Evolutionary conservation across 1,140 invertebrate species (phyloP).

Genomic region (Cydia pomonella): DNA sequence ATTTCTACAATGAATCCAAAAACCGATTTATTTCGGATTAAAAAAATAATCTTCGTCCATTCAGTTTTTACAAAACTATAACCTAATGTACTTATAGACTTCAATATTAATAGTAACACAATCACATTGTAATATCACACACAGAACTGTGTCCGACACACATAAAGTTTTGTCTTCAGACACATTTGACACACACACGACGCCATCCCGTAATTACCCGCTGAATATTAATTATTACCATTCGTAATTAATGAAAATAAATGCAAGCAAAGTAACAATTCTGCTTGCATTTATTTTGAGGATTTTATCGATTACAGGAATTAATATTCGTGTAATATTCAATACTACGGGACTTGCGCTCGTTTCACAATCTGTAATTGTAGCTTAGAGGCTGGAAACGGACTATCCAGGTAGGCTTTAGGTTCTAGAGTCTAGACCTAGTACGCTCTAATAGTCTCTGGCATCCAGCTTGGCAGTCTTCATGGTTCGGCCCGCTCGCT

Average conservation of each 20-base stretch:
- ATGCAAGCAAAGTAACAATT: conserved; percentile 46
- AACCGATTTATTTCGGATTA: conserved; percentile 39
- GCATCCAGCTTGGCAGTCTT: conserved; percentile 71
- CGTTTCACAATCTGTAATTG: conserved; percentile 32
- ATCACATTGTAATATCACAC: conserved; percentile 79
- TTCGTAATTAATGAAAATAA: conserved; percentile 42
- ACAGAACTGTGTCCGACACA: conserved; percentile 67
- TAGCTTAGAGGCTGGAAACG: conserved; percentile 29
- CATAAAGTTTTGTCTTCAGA: conserved; percentile 61
- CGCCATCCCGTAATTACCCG: conserved; percentile 57
- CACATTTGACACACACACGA: conserved; percentile 60
- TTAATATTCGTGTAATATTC: conserved; percentile 23
- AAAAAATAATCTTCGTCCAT: conserved; percentile 30
- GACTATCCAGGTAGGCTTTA: conserved; percentile 19
- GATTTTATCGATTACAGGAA: background rate
- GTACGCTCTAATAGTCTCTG: conserved; percentile 40
- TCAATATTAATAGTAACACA: conserved; percentile 69
- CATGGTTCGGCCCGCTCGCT: conserved; percentile 58
- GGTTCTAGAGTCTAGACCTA: conserved; percentile 24
- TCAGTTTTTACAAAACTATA: conserved; percentile 44
- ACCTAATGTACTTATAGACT: conserved; percentile 69
- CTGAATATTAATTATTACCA: conserved; percentile 46
- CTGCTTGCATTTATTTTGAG: conserved; percentile 48
- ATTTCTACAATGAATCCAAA: conserved; percentile 59
- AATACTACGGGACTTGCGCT: conserved; percentile 23